Conservation (phyloP, 2,888 invertebrate species). For the Selenia dentaria region DNA sequence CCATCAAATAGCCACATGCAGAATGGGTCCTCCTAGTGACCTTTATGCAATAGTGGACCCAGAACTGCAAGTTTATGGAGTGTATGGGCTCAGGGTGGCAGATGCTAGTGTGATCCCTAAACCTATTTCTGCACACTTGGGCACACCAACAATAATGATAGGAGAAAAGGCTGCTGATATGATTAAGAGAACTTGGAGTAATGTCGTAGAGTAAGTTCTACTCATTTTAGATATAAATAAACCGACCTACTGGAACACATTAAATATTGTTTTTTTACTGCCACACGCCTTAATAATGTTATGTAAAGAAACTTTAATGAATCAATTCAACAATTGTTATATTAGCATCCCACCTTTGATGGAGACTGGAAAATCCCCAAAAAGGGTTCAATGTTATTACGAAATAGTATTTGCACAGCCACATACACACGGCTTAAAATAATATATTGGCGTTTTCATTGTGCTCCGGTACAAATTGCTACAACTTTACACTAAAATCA, state of each 20-base stretch:
- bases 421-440: too few species aligned
- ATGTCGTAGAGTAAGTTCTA: constrained; percentile 39
- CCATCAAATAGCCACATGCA: constrained; percentile 88
- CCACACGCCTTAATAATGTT: too few species aligned
- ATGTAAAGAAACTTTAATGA: too few species aligned
- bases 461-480: too few species aligned
- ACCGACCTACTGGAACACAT: constrained; percentile 29
- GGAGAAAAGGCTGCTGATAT: constrained; percentile 90
- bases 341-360: too few species aligned
- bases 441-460: too few species aligned
- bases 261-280: too few species aligned
- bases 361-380: too few species aligned
- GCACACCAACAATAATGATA: constrained; percentile 88
- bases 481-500: too few species aligned
- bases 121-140: constrained; percentile 86
- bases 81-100: constrained; percentile 86
- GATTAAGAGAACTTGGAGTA: constrained; percentile 84
- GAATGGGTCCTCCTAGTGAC: constrained; percentile 88
- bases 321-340: too few species aligned
- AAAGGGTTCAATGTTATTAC: too few species aligned
- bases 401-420: too few species aligned
- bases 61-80: constrained; percentile 86
- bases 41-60: constrained; percentile 87
- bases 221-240: constrained; percentile 22
- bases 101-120: constrained; percentile 89